Evolutionary conservation across 2,888 invertebrate genomes (phyloP).

Genomic region (Scaptomyza cyrtandrae): DNA sequence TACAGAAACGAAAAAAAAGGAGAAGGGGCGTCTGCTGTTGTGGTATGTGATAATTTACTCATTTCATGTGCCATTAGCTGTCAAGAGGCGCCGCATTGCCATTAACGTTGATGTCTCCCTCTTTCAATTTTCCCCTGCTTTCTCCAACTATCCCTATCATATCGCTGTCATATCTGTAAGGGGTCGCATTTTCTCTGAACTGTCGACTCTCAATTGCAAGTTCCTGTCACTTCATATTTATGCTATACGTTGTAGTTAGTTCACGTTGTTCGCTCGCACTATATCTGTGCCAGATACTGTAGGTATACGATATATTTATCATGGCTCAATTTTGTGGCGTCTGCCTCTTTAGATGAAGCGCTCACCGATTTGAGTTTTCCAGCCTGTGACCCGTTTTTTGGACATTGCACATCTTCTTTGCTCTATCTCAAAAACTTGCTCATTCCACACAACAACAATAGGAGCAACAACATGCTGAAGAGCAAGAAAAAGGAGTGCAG

Average conservation of each 20-base stretch:
- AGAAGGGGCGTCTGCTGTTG: slow-evolving; percentile 7
- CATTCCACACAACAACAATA: slow-evolving; percentile 26
- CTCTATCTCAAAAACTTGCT: slow-evolving; percentile 61
- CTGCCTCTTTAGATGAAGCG: slow-evolving; percentile 39
- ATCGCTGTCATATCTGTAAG: slow-evolving; percentile 1
- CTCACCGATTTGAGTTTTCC: slow-evolving; percentile 35
- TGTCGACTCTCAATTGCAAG: slow-evolving; percentile 10
- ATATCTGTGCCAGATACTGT: slow-evolving; percentile 32
- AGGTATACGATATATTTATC: slow-evolving; percentile 49
- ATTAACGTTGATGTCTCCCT: slow-evolving; percentile 35
- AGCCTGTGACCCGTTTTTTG: slow-evolving; percentile 45
- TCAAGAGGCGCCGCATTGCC: slow-evolving; percentile 52
- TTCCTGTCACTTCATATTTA: slow-evolving; percentile 62
- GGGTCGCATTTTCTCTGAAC: slow-evolving; percentile 8
- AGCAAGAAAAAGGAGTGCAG: slow-evolving; percentile 30
- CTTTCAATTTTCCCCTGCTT: background rate
- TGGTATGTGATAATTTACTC: slow-evolving; percentile 76
- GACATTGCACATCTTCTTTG: slow-evolving; percentile 61
- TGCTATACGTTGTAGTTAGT: slow-evolving; percentile 51
- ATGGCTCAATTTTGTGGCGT: slow-evolving; percentile 63
- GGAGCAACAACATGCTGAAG: slow-evolving; percentile 1
- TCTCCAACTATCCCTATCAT: background rate
- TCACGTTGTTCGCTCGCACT: slow-evolving; percentile 28
- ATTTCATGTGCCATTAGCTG: slow-evolving; percentile 79
- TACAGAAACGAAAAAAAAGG: background rate